Evolutionary conservation across 1,140 invertebrate genomes (phyloP), one percentile per base, ranked within the genome.

Genomic region (Zaprionus nigranus): DNA sequence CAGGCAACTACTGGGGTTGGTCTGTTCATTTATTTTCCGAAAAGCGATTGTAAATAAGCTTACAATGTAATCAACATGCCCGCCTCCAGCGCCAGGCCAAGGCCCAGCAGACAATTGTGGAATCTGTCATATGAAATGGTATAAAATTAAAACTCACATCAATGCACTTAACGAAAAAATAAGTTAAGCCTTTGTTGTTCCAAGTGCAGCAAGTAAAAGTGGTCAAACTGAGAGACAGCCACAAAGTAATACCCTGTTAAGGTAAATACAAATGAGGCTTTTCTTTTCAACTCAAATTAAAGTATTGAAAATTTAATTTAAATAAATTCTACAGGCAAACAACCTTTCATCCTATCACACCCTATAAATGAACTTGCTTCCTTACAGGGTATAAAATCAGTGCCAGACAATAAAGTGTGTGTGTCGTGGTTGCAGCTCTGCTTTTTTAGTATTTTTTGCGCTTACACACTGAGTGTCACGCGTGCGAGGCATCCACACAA

Each of bases 31-130:
- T 74, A 84, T 88, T 83, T 73, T 73, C 70, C 67, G 78, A 59
- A 63, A 81, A 81, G 75, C 72, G 75, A 71, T 76, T 79, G 69
- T 61, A 77, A 76, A 81, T 85, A 73, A 79, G 85, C 85, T 90
- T 88, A 90, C 78, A 76, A 79, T 76, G 72, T 81, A 88, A 88
- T 88, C 75, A 70, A 72, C 78, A 77, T 79, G 63, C 68, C 78
- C 34, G 26, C 28, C 28, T 15, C 53, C 74, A 63, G 22, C 43
- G 26, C 38, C 30, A 26, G 53, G n/a, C n/a, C 12, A 12, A 12
- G 3, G 43, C 38, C 3, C 58, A 30, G 51, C 34, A 59, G 56
- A 58, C 58, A 17, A 61, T 40, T 22, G 66, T 20, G 63, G 72
- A 83, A 70, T 72, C 79, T 80, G 77, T 78, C 83, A 83, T 75